Conservation (phyloP, 1,140 invertebrate species). For the Papilio helenus region DNA sequence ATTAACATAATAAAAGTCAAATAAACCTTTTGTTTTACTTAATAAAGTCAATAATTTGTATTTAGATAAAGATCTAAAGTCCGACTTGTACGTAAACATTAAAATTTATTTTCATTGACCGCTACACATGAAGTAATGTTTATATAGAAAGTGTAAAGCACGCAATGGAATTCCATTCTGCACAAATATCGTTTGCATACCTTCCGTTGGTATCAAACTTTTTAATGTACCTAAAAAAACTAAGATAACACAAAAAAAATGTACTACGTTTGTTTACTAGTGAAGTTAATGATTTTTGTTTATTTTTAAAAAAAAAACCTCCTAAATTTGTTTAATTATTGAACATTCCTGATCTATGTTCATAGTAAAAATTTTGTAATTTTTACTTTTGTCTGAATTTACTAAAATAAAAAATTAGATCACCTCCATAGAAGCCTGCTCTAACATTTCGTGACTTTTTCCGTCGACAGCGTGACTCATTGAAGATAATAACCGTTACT, state of each 20-base stretch:
- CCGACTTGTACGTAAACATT: neutral
- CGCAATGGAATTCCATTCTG: neutral
- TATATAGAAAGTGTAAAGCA: neutral
- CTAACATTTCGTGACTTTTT: slow-evolving; percentile 48
- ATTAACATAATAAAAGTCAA: neutral
- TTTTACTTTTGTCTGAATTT: no score
- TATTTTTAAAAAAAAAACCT: no score
- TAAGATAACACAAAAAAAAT: no score
- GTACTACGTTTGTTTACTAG: no score
- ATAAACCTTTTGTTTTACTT: neutral
- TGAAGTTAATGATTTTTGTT: no score
- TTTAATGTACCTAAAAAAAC: no score
- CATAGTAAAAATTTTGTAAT: no score
- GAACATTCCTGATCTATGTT: no score
- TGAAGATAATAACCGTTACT: slow-evolving; percentile 45
- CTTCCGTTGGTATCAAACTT: no score
- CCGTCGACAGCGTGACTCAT: slow-evolving; percentile 50
- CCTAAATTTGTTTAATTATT: no score
- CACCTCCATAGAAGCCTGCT: slow-evolving; percentile 48
- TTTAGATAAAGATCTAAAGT: neutral
- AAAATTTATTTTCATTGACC: neutral
- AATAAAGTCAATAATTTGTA: neutral
- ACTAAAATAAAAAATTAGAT: slow-evolving; percentile 10
- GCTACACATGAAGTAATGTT: neutral
- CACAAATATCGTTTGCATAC: neutral